These are phyloP conservation scores for Heliconius hortense DNA, from an alignment of 2,888 invertebrate species.

Conservation along the genomic window DNA sequence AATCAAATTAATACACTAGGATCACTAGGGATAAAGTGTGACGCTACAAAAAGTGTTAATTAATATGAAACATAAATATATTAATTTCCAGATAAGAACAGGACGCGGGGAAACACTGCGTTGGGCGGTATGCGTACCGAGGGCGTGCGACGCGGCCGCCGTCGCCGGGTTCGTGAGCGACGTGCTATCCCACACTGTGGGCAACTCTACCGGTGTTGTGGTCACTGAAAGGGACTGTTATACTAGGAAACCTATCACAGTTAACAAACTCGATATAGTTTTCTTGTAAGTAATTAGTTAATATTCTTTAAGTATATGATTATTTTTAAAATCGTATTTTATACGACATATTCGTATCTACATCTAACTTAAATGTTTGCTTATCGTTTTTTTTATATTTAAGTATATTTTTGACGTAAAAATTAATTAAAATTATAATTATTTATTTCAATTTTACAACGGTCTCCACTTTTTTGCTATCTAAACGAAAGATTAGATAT, in stretches of 20 bases:
- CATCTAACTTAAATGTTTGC: too few relatives aligned
- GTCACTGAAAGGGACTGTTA: slow-evolving; percentile 79
- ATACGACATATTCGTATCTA: too few relatives aligned
- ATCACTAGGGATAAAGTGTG: background rate
- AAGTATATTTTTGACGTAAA: too few relatives aligned
- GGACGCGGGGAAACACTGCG: slow-evolving; percentile 77
- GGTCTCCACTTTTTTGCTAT: too few relatives aligned
- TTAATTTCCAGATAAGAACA: slow-evolving; percentile 60
- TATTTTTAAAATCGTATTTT: too few relatives aligned
- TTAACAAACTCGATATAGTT: slow-evolving; percentile 65
- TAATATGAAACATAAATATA: background rate
- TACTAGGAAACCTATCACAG: slow-evolving; percentile 60
- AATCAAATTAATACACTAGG: background rate
- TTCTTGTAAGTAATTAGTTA: slow-evolving; percentile 62
- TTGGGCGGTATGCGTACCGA: slow-evolving; percentile 85
- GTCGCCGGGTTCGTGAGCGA: slow-evolving; percentile 76
- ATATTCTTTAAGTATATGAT: too few relatives aligned
- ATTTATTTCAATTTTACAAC: too few relatives aligned
- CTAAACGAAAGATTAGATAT: too few relatives aligned
- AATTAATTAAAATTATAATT: too few relatives aligned
- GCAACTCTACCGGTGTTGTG: slow-evolving; percentile 69
- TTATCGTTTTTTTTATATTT: too few relatives aligned
- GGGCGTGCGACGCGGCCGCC: slow-evolving; percentile 78
- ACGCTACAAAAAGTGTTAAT: background rate
- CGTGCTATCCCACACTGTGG: slow-evolving; percentile 68